Conservation (phyloP, 2,113 vertebrate genomes). For the Sinocyclocheilus maitianheensis region DNA sequence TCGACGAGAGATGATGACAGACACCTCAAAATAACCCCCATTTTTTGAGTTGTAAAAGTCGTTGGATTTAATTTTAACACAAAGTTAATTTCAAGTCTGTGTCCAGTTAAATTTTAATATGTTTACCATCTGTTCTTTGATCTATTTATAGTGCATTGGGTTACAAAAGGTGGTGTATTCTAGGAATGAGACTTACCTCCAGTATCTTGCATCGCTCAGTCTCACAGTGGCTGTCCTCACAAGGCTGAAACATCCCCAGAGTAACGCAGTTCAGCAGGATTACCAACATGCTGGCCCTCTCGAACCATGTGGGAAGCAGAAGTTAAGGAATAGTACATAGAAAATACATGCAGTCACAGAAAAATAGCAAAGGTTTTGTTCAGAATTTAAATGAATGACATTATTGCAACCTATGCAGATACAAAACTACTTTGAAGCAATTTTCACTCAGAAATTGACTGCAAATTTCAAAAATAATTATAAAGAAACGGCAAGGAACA, state of each 20-base stretch:
- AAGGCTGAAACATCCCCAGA: conserved; percentile 97
- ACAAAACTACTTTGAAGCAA: too few species aligned
- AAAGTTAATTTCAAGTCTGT: not conserved
- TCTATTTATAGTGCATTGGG: not conserved
- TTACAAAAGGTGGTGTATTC: not conserved
- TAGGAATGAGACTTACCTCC: conserved; percentile 75
- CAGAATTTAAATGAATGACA: not conserved
- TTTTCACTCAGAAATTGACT: too few species aligned
- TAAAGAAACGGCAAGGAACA: too few species aligned
- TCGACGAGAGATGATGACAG: not conserved
- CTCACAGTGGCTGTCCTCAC: conserved; percentile 90
- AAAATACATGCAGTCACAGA: conserved; percentile 21
- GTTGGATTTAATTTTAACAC: not conserved
- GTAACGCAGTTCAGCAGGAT: conserved; percentile 99
- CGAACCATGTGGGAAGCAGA: conserved; percentile 85
- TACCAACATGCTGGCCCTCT: conserved; percentile 96
- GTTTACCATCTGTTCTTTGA: not conserved
- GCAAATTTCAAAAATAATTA: too few species aligned
- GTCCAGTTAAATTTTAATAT: conserved; percentile 8
- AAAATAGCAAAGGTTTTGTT: not conserved
- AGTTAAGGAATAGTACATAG: conserved; percentile 81
- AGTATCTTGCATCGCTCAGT: conserved; percentile 94
- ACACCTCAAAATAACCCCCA: not conserved
- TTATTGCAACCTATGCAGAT: not conserved
- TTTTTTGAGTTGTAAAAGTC: conserved; percentile 18